A percentile compares a stretch with the other conserved stretches of the same genome.
These are phyloP conservation scores for Cantharis lateralis DNA, from an alignment of 2,888 invertebrate species.

Conservation along the genomic window DNA sequence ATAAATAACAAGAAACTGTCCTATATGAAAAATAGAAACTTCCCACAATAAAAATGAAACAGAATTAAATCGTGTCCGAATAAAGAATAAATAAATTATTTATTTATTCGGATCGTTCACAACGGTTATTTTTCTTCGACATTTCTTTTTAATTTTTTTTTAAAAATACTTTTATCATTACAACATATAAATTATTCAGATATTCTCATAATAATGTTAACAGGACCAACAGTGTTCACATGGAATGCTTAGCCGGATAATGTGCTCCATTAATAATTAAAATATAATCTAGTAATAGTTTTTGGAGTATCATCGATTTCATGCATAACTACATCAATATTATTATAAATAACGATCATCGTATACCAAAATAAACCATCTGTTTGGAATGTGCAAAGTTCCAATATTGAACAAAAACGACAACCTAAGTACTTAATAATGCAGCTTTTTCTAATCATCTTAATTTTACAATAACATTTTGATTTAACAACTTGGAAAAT, in stretches of 20 bases:
- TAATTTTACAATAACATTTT: constrained; percentile 50
- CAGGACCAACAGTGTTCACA: constrained; percentile 59
- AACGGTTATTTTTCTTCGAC: constrained; percentile 51
- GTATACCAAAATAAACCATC: constrained; percentile 53
- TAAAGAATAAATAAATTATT: constrained; percentile 10
- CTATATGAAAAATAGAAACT: constrained; percentile 61
- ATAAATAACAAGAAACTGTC: constrained; percentile 63
- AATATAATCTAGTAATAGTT: constrained; percentile 18
- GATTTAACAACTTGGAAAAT: constrained; percentile 57
- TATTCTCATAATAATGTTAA: constrained; percentile 53
- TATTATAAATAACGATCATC: constrained; percentile 20
- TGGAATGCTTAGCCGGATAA: constrained; percentile 58
- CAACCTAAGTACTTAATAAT: constrained; percentile 38
- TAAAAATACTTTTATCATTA: constrained; percentile 57
- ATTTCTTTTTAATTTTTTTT: constrained; percentile 39
- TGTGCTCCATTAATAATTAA: constrained; percentile 53
- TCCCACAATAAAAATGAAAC: constrained; percentile 57
- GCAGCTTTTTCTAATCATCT: constrained; percentile 39
- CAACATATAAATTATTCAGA: constrained; percentile 58
- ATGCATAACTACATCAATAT: constrained; percentile 1
- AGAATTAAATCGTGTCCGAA: constrained; percentile 49
- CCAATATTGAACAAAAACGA: constrained; percentile 46
- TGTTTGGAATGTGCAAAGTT: constrained; percentile 49
- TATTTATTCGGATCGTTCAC: constrained; percentile 42
- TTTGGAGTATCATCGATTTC: constrained; percentile 18